Base-by-base conservation (phyloP, 2,797 vertebrate species). In the Hemibagrus guttatus region DNA sequence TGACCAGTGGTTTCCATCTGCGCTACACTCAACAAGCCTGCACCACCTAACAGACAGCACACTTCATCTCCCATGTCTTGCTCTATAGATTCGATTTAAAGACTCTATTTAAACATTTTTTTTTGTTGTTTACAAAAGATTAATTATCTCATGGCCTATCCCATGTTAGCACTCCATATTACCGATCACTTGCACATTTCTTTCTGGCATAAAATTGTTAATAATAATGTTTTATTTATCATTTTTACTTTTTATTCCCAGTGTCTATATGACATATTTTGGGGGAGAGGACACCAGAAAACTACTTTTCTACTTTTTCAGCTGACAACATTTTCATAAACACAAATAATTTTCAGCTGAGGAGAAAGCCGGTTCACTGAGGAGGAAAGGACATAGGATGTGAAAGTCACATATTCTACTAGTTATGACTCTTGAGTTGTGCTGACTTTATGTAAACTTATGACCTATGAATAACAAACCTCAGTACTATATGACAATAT, bases 1-100 rank as follows among this genome's bases (percentile, higher is more conserved):
- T 79, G 42, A 72, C 66, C 52, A 81, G 59, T 42, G 28, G 21
- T 42, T 17, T 84, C 86, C 86, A 66, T 49, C 61, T 86, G 85
- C 61, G 81, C 71, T 83, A 31, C 42, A 58, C 2, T 78, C 46
- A 52, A 12, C 61, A 76, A 31, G 35, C 42, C 74, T 59, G 26
- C 13, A 74, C 31, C 49, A 59, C 19, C 39, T 31, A 71, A 21
- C 19, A 14, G 46, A 61, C 72, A 78, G 46, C 46, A 66, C 21
- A n/a, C 54, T 72, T 61, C n/a, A 26, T 35, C 61, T 76, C 28
- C 49, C 46, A 42, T 6, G 23, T 56, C 72, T 74, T 19, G 1
- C 0, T 74, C 54, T 63, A n/a, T 35, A 64, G n/a, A 52, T 52
- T 46, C 7, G 28, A 46, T 26, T 84, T 46, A 17, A 46, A 17